Conservation (phyloP, 2,113 vertebrate species). For the Emydocephalus ijimae region DNA sequence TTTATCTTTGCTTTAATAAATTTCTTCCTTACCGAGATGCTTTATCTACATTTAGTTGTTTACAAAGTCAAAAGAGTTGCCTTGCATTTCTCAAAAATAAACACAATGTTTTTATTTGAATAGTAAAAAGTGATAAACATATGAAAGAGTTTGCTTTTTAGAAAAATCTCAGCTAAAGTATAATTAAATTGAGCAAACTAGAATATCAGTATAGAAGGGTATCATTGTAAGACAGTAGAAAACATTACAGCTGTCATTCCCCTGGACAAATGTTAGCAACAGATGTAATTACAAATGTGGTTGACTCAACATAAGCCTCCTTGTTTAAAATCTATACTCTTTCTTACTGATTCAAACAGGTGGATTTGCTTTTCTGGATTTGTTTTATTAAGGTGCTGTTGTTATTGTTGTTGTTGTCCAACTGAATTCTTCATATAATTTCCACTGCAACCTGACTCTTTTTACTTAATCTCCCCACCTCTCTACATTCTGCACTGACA, state of each 20-base stretch:
- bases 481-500: background rate
- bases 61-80: background rate
- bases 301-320: background rate
- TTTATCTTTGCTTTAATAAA: background rate
- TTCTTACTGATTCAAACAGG: background rate
- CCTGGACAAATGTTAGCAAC: conserved; percentile 26
- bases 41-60: background rate
- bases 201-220: background rate
- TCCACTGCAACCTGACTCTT: background rate
- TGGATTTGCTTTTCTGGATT: background rate
- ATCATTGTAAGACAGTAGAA: conserved; percentile 20
- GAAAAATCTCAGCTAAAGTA: background rate
- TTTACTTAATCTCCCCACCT: background rate
- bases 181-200: background rate
- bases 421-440: background rate
- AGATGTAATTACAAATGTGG: conserved; percentile 46
- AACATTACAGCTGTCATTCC: conserved; percentile 46
- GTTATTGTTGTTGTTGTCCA: background rate
- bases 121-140: background rate
- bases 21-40: background rate
- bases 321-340: background rate
- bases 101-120: background rate
- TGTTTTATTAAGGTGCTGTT: background rate
- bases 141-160: background rate
- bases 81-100: background rate